Conservation (phyloP, 2,113 vertebrate species). For the Centropristis striata region DNA sequence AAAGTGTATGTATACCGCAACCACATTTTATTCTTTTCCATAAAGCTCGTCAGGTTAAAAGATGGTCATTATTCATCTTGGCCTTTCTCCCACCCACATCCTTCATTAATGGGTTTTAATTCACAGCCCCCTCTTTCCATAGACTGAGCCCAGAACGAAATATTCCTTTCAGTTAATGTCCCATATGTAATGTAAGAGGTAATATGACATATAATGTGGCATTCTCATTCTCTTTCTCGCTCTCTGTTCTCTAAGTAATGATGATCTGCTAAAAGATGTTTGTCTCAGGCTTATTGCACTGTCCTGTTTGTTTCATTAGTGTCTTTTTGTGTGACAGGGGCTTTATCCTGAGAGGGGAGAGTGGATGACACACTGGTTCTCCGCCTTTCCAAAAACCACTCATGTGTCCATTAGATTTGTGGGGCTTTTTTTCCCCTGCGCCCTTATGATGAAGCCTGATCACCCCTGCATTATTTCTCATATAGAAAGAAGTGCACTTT, state of each 20-base stretch:
- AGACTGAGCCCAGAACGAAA: constrained; percentile 47
- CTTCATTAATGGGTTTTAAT: constrained; percentile 65
- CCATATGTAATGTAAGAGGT: constrained; percentile 51
- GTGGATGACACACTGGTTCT: constrained; percentile 67
- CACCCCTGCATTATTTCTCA: constrained; percentile 53
- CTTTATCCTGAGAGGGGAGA: constrained; percentile 56
- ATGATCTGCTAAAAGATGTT: constrained; percentile 73
- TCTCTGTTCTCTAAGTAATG: constrained; percentile 62
- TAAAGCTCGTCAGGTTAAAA: constrained; percentile 33
- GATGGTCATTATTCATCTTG: constrained; percentile 49
- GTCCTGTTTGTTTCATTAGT: constrained; percentile 71
- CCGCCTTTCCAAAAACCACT: constrained; percentile 68
- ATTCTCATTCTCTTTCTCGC: constrained; percentile 63
- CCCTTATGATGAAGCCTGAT: constrained; percentile 51
- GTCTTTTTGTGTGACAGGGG: constrained; percentile 27
- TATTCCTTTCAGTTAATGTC: constrained; percentile 60
- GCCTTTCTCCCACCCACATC: constrained; percentile 14
- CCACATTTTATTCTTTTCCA: neutral
- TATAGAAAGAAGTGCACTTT: constrained; percentile 65
- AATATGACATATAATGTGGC: constrained; percentile 69
- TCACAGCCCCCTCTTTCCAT: constrained; percentile 31
- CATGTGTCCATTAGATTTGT: constrained; percentile 77
- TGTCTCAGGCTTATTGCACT: constrained; percentile 72
- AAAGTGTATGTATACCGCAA: neutral
- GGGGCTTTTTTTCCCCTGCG: constrained; percentile 46